Conservation (phyloP, 2,113 vertebrate genomes). For the Albula glossodonta region DNA sequence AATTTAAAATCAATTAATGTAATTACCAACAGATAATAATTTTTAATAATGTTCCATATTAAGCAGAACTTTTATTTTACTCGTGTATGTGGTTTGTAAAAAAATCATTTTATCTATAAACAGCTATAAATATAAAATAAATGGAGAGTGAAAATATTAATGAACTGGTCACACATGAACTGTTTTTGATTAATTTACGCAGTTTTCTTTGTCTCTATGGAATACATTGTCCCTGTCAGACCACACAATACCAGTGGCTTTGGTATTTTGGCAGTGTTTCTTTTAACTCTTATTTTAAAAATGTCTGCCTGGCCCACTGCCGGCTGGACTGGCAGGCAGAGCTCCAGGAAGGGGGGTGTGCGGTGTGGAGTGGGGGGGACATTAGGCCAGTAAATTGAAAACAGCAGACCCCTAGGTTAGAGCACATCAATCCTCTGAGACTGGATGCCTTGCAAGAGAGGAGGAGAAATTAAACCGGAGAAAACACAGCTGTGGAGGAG, state of each 20-base stretch:
- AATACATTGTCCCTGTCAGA: slow-evolving; percentile 11
- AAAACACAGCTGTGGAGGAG: slow-evolving; percentile 37
- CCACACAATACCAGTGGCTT: slow-evolving; percentile 11
- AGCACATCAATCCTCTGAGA: slow-evolving; percentile 50
- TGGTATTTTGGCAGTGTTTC: not conserved
- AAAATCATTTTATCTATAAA: not conserved
- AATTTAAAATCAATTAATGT: not conserved
- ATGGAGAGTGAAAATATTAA: not conserved
- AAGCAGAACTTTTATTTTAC: not conserved
- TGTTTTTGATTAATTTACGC: not conserved
- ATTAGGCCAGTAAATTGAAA: slow-evolving; percentile 50
- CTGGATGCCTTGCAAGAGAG: slow-evolving; percentile 42
- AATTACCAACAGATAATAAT: not conserved
- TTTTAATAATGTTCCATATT: not conserved
- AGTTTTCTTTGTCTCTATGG: slow-evolving; percentile 10
- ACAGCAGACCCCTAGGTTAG: slow-evolving; percentile 52
- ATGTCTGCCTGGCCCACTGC: slow-evolving; percentile 13
- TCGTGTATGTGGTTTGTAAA: not conserved
- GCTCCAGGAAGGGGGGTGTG: not conserved
- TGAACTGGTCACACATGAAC: not conserved
- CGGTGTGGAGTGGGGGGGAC: slow-evolving; percentile 15
- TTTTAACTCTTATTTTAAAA: slow-evolving; percentile 24
- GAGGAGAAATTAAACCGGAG: slow-evolving; percentile 41
- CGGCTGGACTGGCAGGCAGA: slow-evolving; percentile 7
- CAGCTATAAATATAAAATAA: not conserved